A percentile compares a stretch with the other conserved stretches of the same genome.
Evolutionary conservation across 2,113 vertebrate species (phyloP).

Genomic region (Pionites leucogaster): DNA sequence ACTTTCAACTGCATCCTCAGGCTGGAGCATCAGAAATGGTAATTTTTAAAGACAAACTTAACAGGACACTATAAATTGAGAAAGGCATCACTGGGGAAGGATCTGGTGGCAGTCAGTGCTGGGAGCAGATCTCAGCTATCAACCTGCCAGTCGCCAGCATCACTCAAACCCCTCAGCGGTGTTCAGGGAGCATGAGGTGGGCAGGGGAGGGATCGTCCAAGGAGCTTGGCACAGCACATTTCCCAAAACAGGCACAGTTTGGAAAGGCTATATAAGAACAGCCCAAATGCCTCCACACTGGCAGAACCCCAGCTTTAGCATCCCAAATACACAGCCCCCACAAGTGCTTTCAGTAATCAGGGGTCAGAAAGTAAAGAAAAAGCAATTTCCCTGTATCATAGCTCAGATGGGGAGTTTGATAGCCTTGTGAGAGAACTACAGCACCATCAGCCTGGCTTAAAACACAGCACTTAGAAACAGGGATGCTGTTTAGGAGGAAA

Average conservation of each 20-base stretch:
- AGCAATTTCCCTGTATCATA: background rate
- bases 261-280: background rate
- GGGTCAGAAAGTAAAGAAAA: background rate
- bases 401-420: background rate
- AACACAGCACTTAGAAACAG: background rate
- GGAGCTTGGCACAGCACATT: background rate
- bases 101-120: background rate
- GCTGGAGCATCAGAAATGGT: background rate
- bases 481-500: background rate
- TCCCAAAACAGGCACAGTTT: background rate
- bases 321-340: background rate
- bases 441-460: background rate
- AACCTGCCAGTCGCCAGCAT: background rate
- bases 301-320: background rate
- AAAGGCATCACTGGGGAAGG: background rate
- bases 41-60: background rate
- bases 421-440: background rate
- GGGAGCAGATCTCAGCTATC: background rate
- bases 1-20: background rate
- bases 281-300: rapidly evolving
- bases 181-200: background rate
- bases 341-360: background rate
- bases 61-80: background rate
- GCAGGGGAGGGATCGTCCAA: background rate
- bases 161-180: background rate